A percentile compares a stretch with the other conserved stretches of the same genome.
Conservation (phyloP, 2,888 invertebrate genomes). For the Rhagonycha lutea region DNA sequence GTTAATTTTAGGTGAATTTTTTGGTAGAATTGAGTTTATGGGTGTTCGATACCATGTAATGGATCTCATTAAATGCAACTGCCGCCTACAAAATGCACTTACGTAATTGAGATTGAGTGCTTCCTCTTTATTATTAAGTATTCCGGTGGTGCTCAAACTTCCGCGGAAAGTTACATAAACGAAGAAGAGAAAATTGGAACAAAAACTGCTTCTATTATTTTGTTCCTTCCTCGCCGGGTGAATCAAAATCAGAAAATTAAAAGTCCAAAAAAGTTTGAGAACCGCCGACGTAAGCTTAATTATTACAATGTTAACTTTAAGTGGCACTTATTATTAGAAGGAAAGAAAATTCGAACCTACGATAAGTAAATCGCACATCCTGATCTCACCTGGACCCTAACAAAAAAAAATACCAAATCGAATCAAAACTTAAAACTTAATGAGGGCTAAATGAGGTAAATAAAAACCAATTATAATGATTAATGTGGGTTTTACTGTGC, state of each 20-base stretch:
- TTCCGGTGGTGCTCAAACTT: too few relatives aligned
- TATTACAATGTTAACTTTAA: neutral
- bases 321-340: neutral
- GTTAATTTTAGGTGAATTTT: neutral
- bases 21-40: neutral
- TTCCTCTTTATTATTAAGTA: neutral
- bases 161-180: too few relatives aligned
- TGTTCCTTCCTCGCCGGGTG: too few relatives aligned
- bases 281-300: neutral
- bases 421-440: neutral
- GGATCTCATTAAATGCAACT: neutral
- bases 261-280: neutral
- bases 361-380: neutral
- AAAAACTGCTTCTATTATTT: too few relatives aligned
- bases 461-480: neutral
- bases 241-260: too few relatives aligned
- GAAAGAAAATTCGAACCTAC: neutral
- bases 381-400: neutral
- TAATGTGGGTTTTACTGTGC: neutral
- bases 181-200: too few relatives aligned
- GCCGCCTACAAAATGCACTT: neutral
- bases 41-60: too few relatives aligned
- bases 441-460: neutral
- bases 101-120: neutral
- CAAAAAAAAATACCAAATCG: neutral